Evolutionary conservation across 2,797 vertebrate genomes (phyloP).

Genomic region (Lagocephalus sceleratus): DNA sequence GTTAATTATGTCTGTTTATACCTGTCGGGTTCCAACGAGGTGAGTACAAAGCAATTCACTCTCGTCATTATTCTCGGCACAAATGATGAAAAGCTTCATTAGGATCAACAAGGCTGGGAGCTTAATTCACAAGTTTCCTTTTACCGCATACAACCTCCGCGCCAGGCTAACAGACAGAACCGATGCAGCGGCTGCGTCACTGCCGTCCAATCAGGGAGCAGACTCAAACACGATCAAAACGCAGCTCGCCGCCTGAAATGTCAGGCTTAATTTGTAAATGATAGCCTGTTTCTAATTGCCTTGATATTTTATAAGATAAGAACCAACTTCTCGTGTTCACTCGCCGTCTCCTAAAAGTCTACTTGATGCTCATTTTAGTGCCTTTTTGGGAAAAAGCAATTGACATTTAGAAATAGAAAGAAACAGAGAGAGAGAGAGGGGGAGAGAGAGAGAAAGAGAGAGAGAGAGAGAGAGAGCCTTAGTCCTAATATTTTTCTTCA

Average conservation of each 20-base stretch:
- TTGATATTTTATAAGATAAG: constrained; percentile 68
- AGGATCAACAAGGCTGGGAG: too few relatives aligned
- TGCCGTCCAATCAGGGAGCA: constrained; percentile 37
- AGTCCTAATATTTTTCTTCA: too few relatives aligned
- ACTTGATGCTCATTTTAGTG: constrained; percentile 12
- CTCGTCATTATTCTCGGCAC: constrained; percentile 1
- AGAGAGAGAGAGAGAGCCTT: too few relatives aligned
- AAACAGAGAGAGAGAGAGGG: too few relatives aligned
- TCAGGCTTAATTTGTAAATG: constrained; percentile 73
- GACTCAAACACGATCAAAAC: constrained; percentile 30
- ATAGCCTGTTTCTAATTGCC: constrained; percentile 66
- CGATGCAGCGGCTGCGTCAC: too few relatives aligned
- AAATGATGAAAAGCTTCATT: constrained; percentile 9
- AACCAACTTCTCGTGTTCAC: constrained; percentile 45
- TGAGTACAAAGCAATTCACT: constrained; percentile 5
- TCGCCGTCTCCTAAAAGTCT: constrained; percentile 6
- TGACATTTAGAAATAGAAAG: constrained; percentile 32
- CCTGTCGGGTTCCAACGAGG: not conserved
- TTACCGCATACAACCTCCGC: too few relatives aligned
- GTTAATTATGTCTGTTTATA: constrained; percentile 16
- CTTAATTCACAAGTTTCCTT: too few relatives aligned
- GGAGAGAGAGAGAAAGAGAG: constrained; percentile 6
- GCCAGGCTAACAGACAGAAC: too few relatives aligned
- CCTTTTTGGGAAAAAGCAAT: constrained; percentile 31
- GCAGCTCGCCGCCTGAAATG: constrained; percentile 63